Conservation (phyloP, 2,888 invertebrate species). For the Mermis nigrescens region DNA sequence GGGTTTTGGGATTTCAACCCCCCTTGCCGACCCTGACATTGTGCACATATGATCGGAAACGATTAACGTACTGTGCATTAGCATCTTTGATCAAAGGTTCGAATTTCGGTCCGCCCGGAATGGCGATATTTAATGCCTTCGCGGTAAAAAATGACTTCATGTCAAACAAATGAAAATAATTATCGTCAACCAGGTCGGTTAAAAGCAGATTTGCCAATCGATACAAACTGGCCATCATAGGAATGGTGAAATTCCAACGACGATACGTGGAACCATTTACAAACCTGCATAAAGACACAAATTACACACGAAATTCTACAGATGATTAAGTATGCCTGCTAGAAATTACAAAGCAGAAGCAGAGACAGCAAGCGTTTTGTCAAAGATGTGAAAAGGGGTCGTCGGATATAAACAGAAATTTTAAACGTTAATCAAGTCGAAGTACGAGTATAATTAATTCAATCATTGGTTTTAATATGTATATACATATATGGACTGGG, state of each 20-base stretch:
- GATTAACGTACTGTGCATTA: not conserved
- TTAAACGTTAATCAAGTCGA: too few species aligned
- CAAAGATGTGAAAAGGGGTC: too few species aligned
- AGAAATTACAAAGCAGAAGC: too few species aligned
- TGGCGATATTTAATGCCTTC: conserved; percentile 96
- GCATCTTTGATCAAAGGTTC: conserved; percentile 92
- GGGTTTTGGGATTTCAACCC: too few species aligned
- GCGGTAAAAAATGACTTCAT: conserved; percentile 98
- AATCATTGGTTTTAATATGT: too few species aligned
- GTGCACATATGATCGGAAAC: too few species aligned
- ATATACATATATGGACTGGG: too few species aligned
- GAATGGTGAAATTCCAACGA: conserved; percentile 80
- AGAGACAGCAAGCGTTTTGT: too few species aligned
- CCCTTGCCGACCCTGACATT: too few species aligned
- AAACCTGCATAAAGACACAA: conserved; percentile 38
- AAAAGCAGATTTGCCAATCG: conserved; percentile 87
- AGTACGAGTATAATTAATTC: too few species aligned
- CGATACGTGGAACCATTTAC: conserved; percentile 94
- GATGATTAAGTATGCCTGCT: too few species aligned
- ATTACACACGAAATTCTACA: not conserved
- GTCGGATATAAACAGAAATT: too few species aligned
- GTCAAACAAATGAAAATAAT: conserved; percentile 97
- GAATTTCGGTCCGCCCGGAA: conserved; percentile 98
- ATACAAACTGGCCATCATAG: conserved; percentile 92
- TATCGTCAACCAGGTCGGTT: conserved; percentile 90